Evolutionary conservation across 2,888 invertebrate species (phyloP), one percentile per base, ranked within the genome.

Genomic region (Sisyra nigra): DNA sequence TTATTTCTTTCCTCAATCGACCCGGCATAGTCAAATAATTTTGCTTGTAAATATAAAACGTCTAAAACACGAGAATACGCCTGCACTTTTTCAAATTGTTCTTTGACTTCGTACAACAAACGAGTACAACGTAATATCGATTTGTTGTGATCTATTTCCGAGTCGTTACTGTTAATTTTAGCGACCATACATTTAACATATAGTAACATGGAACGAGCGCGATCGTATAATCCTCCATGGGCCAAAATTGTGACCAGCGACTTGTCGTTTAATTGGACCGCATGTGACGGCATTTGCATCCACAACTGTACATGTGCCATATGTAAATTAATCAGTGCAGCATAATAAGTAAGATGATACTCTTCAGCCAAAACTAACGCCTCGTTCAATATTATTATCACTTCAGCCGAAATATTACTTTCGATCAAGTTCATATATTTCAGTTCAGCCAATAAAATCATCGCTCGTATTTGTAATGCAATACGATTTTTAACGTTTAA

Each of bases 201-300:
- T 10, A 87, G 63, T 45, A 87, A 69, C 54, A 80, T 66, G 0
- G 76, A 80, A 62, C 84, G 74, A 2, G 81, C 88, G 54, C 80
- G 74, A 58, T 92, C 89, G 52, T 79, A 85, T 15, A 76, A 68
- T 11, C 83, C 81, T 2, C 89, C 89, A 55, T 89, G 84, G 1
- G 85, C 76, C 57, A 88, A 71, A 39, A 88, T 70, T 24, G 71
- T 69, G 6, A 80, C 72, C 53, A 86, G 68, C 44, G 79, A 73
- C 58, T 75, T 71, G 49, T 81, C 76, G 1, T 84, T 69, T 9
- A 84, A 65, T 47, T 69, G 66, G 44, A 85, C 60, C 0, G 88
- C 86, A 58, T 86, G 85, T 47, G 74, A 72, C 0, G 84, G 76
- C 63, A 86, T 72, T 14, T 78, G 80, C 70, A 87, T 74, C 47